Conservation (phyloP, 2,113 vertebrate genomes). For the Carettochelys insculpta region DNA sequence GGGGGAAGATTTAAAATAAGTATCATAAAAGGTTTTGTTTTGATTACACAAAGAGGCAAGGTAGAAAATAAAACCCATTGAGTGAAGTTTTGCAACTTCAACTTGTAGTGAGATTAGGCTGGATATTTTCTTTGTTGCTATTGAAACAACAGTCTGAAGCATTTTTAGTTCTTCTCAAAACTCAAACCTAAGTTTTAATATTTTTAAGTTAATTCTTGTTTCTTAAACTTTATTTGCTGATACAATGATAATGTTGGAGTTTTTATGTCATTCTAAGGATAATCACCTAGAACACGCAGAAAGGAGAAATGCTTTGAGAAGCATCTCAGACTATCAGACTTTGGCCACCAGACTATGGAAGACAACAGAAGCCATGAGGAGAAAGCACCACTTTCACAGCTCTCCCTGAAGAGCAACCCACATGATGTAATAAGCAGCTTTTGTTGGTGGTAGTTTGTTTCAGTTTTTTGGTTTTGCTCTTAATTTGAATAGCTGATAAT, state of each 20-base stretch:
- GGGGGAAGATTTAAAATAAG: not conserved
- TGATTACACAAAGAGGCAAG: not conserved
- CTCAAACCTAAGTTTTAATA: not conserved
- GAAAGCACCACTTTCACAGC: not conserved
- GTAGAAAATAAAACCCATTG: slow-evolving; percentile 1
- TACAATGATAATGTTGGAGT: not conserved
- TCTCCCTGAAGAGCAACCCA: not conserved
- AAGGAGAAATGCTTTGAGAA: not conserved
- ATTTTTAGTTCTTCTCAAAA: not conserved
- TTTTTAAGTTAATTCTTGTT: not conserved
- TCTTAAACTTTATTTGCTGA: not conserved
- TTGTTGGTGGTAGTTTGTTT: not conserved
- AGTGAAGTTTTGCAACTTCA: slow-evolving; percentile 20
- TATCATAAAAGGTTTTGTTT: not conserved
- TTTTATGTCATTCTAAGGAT: not conserved
- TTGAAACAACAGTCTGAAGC: not conserved
- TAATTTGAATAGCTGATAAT: not conserved
- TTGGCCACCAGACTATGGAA: not conserved
- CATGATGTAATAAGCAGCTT: not conserved
- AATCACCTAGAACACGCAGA: not conserved
- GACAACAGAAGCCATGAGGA: not conserved
- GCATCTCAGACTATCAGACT: not conserved
- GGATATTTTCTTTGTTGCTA: not conserved
- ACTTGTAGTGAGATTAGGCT: slow-evolving; percentile 20
- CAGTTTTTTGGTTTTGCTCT: slow-evolving; percentile 2